These are phyloP conservation scores for Desmodus rotundus DNA, from an alignment of 2,113 vertebrate genomes.

Conservation along the genomic window DNA sequence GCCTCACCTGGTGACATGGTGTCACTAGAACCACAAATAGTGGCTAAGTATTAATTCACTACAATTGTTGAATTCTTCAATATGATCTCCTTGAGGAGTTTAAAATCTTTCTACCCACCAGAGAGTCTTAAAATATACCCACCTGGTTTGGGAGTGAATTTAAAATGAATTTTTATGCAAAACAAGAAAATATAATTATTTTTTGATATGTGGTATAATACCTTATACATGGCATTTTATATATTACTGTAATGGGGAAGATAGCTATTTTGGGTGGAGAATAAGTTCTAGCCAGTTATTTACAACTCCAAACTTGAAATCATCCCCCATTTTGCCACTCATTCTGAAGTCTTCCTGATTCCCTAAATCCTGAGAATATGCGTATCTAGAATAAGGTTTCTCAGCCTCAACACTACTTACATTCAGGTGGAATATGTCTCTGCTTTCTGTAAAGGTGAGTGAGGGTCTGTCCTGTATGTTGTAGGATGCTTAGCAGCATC, in stretches of 20 bases:
- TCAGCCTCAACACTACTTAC: not conserved
- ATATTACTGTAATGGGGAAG: not conserved
- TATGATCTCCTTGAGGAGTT: not conserved
- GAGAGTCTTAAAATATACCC: slow-evolving; percentile 3
- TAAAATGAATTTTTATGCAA: not conserved
- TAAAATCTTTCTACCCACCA: not conserved
- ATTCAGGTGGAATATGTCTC: not conserved
- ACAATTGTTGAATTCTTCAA: not conserved
- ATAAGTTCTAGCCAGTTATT: not conserved
- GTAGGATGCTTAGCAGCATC: not conserved
- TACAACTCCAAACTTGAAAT: not conserved
- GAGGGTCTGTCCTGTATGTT: not conserved
- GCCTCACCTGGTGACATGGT: not conserved
- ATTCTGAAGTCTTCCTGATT: not conserved
- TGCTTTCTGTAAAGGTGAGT: not conserved
- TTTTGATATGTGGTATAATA: not conserved
- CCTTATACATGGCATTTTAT: not conserved
- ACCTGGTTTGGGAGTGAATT: not conserved
- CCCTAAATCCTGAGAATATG: not conserved
- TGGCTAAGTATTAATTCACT: not conserved
- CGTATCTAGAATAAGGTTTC: not conserved
- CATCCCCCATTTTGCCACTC: not conserved
- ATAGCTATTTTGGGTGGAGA: not conserved
- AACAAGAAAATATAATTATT: not conserved
- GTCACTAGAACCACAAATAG: not conserved